Evolutionary conservation across 2,113 vertebrate species (phyloP).

Genomic region (Protobothrops mucrosquamatus): DNA sequence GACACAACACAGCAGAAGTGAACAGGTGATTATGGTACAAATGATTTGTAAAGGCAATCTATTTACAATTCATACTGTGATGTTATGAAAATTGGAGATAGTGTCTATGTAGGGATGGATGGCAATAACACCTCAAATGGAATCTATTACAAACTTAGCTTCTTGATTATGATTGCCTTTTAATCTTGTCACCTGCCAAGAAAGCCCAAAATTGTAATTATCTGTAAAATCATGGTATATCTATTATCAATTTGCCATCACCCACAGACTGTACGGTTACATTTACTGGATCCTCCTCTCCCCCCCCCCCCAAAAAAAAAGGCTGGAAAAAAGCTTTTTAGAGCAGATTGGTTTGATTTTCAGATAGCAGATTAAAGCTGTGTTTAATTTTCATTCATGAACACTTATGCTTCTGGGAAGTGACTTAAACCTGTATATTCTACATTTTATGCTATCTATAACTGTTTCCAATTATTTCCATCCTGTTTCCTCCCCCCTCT

Average conservation of each 20-base stretch:
- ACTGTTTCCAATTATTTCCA: background rate
- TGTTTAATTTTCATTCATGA: background rate
- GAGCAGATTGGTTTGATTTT: background rate
- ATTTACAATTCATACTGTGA: background rate
- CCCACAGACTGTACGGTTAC: background rate
- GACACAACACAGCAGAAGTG: conserved; percentile 27
- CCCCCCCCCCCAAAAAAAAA: background rate
- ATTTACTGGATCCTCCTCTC: background rate
- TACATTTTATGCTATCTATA: background rate
- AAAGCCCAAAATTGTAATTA: conserved; percentile 7
- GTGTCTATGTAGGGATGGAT: conserved; percentile 9
- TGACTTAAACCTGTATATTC: background rate
- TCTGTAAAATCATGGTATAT: background rate
- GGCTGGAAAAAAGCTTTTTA: background rate
- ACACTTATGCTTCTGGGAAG: too few species aligned
- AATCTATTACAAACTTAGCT: conserved; percentile 21
- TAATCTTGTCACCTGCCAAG: conserved; percentile 27
- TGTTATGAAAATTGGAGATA: conserved; percentile 37
- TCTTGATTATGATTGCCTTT: conserved; percentile 20
- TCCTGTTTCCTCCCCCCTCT: background rate
- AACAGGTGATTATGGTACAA: conserved; percentile 28
- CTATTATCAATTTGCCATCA: background rate
- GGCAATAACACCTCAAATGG: conserved; percentile 6
- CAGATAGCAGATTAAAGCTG: background rate
- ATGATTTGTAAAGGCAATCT: conserved; percentile 27